Evolutionary conservation across 1,140 invertebrate species (phyloP), one percentile per base, ranked within the genome.

Genomic region (Vanessa atalanta): DNA sequence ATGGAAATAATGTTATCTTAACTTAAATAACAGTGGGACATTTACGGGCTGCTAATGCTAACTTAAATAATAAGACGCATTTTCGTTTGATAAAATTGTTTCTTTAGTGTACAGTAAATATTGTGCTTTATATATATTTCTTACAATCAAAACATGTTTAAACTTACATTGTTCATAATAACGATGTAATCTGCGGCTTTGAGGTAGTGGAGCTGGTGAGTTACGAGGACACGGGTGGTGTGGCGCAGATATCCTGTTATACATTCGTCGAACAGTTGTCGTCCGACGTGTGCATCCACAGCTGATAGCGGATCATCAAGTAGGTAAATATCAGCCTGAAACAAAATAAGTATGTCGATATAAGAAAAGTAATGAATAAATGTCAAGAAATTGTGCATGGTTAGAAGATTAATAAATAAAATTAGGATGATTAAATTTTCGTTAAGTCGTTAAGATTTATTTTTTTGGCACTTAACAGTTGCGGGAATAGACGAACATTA

Each of bases 141-240:
- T 43, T 9, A 7, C 31, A 4, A 1, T 37, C 31, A 37, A 20
- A 26, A 57, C 5, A 13, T 57, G 20, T 23, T 57, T 23, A 23
- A 57, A 72, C 79, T 79, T 73, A 95, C 97, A 86, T 97, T 94
- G 83, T 96, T 95, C 76, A 98, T 86, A 5, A 97, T 95, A 51
- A 97, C 88, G 77, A 98, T 97, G 77, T 95, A 94, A 85, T 97
- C 95, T 0, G 96, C 96, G 20, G 94, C 94, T 82, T 95, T 95
- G 16, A 98, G 93, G 85, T 96, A 97, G 83, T 98, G 97, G 6
- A 98, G 90, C 82, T 98, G 97, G 92, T 98, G 97, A 1, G 97
- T 98, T 20, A 97, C 96, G 8, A 98, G 94, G 51, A 98, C 94
- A n/a, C 95, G 93, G 0, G 96, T 96, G 87, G 96, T 97, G 68